Percentiles rank a stretch among this genome's conserved stretches.
These are phyloP conservation scores for Capromys pilorides DNA, from an alignment of 2,797 vertebrate species.

Conservation along the genomic window DNA sequence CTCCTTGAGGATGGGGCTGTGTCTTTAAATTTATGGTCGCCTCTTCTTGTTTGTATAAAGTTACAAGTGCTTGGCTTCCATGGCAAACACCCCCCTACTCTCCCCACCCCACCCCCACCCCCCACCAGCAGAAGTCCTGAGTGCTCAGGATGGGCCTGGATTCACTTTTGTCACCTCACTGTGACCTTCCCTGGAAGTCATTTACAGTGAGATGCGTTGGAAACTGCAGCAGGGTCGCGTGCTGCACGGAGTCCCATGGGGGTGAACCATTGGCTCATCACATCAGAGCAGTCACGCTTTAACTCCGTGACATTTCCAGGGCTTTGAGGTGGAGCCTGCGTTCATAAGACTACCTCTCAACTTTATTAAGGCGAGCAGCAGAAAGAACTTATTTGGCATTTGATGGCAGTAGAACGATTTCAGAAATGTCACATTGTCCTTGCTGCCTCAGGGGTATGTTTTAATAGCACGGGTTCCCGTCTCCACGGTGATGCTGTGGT, in stretches of 20 bases:
- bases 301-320: slow-evolving; percentile 70
- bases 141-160: neutral
- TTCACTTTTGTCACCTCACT: rapidly evolving
- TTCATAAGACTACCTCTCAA: slow-evolving; percentile 59
- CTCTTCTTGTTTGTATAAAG: neutral
- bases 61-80: neutral
- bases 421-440: slow-evolving; percentile 81
- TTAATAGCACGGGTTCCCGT: slow-evolving; percentile 71
- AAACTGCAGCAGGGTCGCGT: neutral
- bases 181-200: neutral
- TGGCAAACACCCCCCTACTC: no score
- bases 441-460: slow-evolving; percentile 78
- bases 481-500: slow-evolving; percentile 17
- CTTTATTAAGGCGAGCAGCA: slow-evolving; percentile 72
- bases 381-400: slow-evolving; percentile 76
- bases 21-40: neutral
- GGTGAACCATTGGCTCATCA: neutral
- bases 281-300: neutral
- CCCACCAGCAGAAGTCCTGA: neutral
- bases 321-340: neutral
- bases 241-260: neutral
- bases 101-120: neutral
- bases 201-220: neutral
- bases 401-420: slow-evolving; percentile 70
- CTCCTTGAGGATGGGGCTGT: neutral